Conservation (phyloP, 2,113 vertebrate species). For the Diphyllodes magnificus region DNA sequence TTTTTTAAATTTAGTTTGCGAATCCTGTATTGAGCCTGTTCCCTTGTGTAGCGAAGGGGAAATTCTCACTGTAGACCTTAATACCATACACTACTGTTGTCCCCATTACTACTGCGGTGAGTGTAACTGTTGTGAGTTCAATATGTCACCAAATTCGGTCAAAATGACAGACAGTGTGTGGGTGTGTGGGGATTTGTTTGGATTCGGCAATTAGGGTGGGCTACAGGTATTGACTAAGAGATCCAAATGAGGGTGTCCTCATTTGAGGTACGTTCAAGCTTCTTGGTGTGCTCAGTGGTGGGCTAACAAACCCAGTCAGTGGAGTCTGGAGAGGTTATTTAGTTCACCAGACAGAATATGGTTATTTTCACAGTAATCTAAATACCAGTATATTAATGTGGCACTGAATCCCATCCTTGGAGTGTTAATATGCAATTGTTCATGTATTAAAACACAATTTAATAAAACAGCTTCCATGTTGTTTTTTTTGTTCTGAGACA, state of each 20-base stretch:
- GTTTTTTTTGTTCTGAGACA: not conserved
- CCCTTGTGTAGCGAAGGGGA: conserved; percentile 85
- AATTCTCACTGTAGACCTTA: conserved; percentile 87
- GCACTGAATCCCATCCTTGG: not conserved
- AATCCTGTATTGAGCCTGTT: conserved; percentile 86
- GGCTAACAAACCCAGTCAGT: not conserved
- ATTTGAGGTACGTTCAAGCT: not conserved
- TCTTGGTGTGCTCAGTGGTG: not conserved
- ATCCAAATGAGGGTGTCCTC: not conserved
- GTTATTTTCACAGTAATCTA: not conserved
- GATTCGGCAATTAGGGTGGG: not conserved
- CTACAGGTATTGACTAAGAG: not conserved
- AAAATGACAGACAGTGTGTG: not conserved
- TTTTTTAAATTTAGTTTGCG: conserved; percentile 70
- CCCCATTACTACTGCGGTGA: conserved; percentile 91
- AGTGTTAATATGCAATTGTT: not conserved
- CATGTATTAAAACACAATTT: not conserved
- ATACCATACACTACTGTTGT: conserved; percentile 86
- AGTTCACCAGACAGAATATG: not conserved
- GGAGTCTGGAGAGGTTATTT: not conserved
- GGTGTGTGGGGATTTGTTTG: not conserved
- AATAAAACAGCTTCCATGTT: not conserved
- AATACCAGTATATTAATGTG: not conserved
- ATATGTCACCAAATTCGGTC: not conserved
- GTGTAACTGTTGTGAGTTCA: not conserved